A percentile compares a stretch with the other conserved stretches of the same genome.
These are phyloP conservation scores for Anthophora plumipes DNA, from an alignment of 2,888 invertebrate species.

Conservation along the genomic window DNA sequence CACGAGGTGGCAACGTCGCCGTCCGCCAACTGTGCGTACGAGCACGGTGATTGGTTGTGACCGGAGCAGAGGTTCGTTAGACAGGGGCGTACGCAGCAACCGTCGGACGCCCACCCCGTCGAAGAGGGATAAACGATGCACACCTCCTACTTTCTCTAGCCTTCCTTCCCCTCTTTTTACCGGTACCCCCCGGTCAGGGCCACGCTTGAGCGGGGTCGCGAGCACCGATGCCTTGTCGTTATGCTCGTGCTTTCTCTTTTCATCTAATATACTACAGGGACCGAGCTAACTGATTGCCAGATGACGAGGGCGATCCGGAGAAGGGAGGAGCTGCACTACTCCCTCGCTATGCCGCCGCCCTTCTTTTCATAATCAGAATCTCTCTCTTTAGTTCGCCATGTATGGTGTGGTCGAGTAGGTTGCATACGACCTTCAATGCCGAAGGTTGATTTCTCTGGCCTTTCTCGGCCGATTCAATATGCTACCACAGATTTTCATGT, in stretches of 20 bases:
- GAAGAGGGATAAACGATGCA: slow-evolving; percentile 70
- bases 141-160: slow-evolving; percentile 73
- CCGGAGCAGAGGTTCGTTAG: slow-evolving; percentile 63
- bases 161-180: slow-evolving; percentile 67
- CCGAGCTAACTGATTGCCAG: slow-evolving; percentile 1
- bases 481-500: background rate
- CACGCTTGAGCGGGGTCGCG: slow-evolving; percentile 39
- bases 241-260: slow-evolving; percentile 6
- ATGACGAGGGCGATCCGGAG: slow-evolving; percentile 22
- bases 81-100: slow-evolving; percentile 79
- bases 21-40: slow-evolving; percentile 71
- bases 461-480: background rate
- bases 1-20: slow-evolving; percentile 84
- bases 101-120: slow-evolving; percentile 80
- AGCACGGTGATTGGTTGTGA: slow-evolving; percentile 67
- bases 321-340: slow-evolving; percentile 72
- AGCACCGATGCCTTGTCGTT: slow-evolving; percentile 22
- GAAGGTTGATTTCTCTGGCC: background rate
- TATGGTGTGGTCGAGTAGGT: background rate
- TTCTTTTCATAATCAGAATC: slow-evolving; percentile 54
- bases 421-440: too few species aligned
- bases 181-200: slow-evolving; percentile 51
- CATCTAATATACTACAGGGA: background rate
- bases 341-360: slow-evolving; percentile 67
- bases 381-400: background rate